A percentile compares a stretch with the other conserved stretches of the same genome.
These are phyloP conservation scores for Drosophila paranaensis DNA, from an alignment of 2,888 invertebrate species.

Conservation along the genomic window DNA sequence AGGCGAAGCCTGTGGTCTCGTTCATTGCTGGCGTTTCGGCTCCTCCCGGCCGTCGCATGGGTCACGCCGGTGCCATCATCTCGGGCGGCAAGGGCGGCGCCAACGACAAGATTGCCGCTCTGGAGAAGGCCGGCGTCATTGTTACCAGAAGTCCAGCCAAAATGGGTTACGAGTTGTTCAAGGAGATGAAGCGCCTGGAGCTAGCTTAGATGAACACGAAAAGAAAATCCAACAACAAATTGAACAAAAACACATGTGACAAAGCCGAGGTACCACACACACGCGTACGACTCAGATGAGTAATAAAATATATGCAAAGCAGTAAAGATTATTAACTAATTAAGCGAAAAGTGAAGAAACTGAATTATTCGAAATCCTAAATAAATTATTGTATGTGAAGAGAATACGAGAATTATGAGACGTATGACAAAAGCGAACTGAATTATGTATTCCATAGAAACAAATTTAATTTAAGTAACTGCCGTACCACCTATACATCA, in stretches of 20 bases:
- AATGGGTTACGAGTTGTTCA: constrained; percentile 95
- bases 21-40: constrained; percentile 99
- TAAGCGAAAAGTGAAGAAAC: constrained; percentile 56
- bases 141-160: constrained; percentile 97
- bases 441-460: constrained; percentile 41
- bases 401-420: constrained; percentile 30
- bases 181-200: constrained; percentile 94
- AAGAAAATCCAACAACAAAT: constrained; percentile 20
- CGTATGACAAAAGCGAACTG: constrained; percentile 41
- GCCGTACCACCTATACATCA: constrained; percentile 58
- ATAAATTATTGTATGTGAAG: constrained; percentile 70
- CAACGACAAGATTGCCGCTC: constrained; percentile 97
- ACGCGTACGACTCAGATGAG: constrained; percentile 54
- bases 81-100: constrained; percentile 99
- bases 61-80: constrained; percentile 99
- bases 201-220: constrained; percentile 85
- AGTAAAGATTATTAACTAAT: constrained; percentile 50
- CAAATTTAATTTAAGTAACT: constrained; percentile 60
- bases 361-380: constrained; percentile 64
- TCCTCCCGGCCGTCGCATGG: constrained; percentile 99
- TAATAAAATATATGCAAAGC: constrained; percentile 33
- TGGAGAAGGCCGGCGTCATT: constrained; percentile 96
- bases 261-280: constrained; percentile 34
- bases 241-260: constrained; percentile 51
- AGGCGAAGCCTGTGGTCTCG: constrained; percentile 98